Percentiles rank a stretch among this genome's conserved stretches.
These are phyloP conservation scores for Eidolon helvum DNA, from an alignment of 2,113 vertebrate genomes.

Conservation along the genomic window DNA sequence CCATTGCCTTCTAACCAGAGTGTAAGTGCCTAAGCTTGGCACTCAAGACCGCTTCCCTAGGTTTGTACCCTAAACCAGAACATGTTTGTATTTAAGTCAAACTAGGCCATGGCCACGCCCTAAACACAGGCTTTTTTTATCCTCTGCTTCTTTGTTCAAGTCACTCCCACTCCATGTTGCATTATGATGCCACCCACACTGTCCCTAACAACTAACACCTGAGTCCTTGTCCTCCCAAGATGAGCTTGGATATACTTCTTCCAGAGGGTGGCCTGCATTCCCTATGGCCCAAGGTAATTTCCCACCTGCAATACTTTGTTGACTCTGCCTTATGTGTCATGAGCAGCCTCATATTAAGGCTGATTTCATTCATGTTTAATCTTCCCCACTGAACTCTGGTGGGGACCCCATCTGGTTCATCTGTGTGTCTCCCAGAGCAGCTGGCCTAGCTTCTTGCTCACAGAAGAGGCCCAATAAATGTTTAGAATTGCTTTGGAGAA, in stretches of 20 bases:
- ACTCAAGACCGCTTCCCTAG: background rate
- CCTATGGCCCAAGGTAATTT: background rate
- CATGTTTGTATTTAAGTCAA: background rate
- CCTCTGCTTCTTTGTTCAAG: background rate
- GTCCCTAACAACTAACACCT: background rate
- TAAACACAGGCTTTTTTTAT: background rate
- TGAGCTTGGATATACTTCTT: background rate
- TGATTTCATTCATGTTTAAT: background rate
- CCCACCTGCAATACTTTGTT: background rate
- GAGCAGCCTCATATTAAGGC: background rate
- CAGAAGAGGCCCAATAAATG: background rate
- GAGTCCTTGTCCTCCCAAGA: background rate
- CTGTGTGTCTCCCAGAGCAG: background rate
- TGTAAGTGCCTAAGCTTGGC: background rate
- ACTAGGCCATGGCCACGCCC: background rate
- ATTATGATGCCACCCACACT: background rate
- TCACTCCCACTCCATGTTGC: background rate
- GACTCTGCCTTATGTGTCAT: background rate
- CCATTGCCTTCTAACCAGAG: background rate
- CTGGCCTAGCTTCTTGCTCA: background rate
- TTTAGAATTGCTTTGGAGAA: slow-evolving; percentile 60
- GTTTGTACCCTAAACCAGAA: background rate
- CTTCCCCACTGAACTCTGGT: background rate
- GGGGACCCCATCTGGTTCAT: background rate
- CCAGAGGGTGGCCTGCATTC: background rate